Conservation (phyloP, 2,888 invertebrate species). For the Dasypolia templi region DNA sequence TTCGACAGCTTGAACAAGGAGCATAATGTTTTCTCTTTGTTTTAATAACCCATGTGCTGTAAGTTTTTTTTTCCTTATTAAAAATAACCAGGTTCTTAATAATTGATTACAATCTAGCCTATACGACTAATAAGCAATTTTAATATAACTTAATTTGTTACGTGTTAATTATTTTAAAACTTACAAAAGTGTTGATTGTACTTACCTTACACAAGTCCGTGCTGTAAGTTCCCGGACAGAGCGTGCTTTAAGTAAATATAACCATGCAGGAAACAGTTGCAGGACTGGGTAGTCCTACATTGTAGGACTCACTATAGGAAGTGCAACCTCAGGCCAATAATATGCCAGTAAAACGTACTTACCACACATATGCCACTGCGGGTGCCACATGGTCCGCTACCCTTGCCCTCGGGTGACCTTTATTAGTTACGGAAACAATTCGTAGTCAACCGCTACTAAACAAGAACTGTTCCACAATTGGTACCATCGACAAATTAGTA, state of each 20-base stretch:
- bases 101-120: too few species aligned
- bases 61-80: too few species aligned
- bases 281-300: not conserved
- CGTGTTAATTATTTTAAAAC: too few species aligned
- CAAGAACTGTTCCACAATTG: not conserved
- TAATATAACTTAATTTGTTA: too few species aligned
- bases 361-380: not conserved
- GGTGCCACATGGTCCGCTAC: not conserved
- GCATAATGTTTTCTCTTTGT: not conserved
- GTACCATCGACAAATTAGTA: not conserved
- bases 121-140: too few species aligned
- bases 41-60: not conserved
- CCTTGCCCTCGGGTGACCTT: not conserved
- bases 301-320: not conserved
- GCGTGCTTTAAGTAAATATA: conserved; percentile 8
- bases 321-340: not conserved
- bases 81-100: too few species aligned
- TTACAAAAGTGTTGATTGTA: too few species aligned
- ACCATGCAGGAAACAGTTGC: conserved; percentile 7
- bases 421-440: conserved; percentile 1
- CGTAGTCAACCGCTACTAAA: not conserved
- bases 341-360: not conserved
- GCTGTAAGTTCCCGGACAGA: not conserved
- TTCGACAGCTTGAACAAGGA: not conserved
- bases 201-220: too few species aligned